A percentile compares a stretch with the other conserved stretches of the same genome.
These are phyloP conservation scores for Ephialtes manifestator DNA, from an alignment of 2,888 invertebrate species.

Conservation along the genomic window DNA sequence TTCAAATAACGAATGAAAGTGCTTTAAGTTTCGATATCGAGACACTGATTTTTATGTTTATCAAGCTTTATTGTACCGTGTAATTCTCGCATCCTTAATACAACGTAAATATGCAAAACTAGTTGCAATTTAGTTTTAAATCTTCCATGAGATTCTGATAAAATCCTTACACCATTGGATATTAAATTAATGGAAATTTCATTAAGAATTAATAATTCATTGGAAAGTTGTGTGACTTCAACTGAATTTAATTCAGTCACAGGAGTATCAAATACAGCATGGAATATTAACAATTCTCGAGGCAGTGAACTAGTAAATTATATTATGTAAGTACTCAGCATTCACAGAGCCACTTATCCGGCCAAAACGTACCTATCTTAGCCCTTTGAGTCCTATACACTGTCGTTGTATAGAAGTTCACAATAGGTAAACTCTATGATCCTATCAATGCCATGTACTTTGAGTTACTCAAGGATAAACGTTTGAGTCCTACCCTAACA, in stretches of 20 bases:
- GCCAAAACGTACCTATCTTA: not conserved
- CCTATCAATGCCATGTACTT: not conserved
- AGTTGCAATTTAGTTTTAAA: not conserved
- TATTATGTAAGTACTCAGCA: slow-evolving; percentile 30
- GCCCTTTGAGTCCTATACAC: slow-evolving; percentile 21
- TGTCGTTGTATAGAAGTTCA: not conserved
- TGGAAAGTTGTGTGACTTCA: not conserved
- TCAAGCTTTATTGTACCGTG: too few species aligned
- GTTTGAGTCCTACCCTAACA: not conserved
- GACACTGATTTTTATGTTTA: too few species aligned
- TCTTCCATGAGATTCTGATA: slow-evolving; percentile 11
- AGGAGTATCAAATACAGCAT: not conserved
- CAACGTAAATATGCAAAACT: too few species aligned
- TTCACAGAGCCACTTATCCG: not conserved
- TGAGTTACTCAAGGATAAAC: slow-evolving; percentile 36
- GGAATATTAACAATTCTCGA: slow-evolving; percentile 9
- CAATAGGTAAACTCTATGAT: slow-evolving; percentile 14
- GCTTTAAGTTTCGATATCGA: too few species aligned
- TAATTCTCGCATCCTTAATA: too few species aligned
- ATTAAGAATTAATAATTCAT: slow-evolving; percentile 52
- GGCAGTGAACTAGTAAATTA: slow-evolving; percentile 32
- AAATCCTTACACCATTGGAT: slow-evolving; percentile 46
- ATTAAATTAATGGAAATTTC: slow-evolving; percentile 61
- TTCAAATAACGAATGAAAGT: too few species aligned
- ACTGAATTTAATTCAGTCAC: slow-evolving; percentile 7